Evolutionary conservation across 2,797 vertebrate genomes (phyloP).

Genomic region (Phrynocephalus vlangalii): DNA sequence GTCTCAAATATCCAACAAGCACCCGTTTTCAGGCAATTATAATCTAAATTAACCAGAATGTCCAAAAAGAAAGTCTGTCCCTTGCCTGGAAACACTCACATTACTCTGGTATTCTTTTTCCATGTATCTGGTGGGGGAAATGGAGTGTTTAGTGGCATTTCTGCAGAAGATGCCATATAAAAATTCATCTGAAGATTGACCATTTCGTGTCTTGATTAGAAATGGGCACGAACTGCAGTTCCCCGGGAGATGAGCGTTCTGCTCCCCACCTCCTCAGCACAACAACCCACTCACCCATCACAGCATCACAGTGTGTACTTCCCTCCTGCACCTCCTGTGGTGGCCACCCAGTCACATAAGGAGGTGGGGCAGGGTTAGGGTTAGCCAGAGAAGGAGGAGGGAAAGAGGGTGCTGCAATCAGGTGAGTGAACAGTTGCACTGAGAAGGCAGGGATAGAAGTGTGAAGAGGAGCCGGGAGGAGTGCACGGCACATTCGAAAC

Average conservation of each 20-base stretch:
- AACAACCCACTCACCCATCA: not conserved
- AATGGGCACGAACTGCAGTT: too few species aligned
- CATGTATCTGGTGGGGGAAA: not conserved
- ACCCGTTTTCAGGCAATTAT: not conserved
- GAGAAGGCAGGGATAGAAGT: too few species aligned
- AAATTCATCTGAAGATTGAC: not conserved
- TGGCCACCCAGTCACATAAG: too few species aligned
- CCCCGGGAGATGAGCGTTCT: too few species aligned
- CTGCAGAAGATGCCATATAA: not conserved
- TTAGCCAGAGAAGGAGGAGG: too few species aligned
- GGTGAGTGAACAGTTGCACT: too few species aligned
- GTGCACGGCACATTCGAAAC: too few species aligned
- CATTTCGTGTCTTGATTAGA: not conserved
- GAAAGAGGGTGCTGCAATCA: too few species aligned
- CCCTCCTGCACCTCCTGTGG: too few species aligned
- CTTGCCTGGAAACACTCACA: not conserved
- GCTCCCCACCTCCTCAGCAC: not conserved
- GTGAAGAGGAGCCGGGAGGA: too few species aligned
- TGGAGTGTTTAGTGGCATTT: not conserved
- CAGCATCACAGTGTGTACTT: too few species aligned
- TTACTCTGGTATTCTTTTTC: not conserved
- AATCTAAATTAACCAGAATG: not conserved
- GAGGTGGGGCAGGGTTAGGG: too few species aligned
- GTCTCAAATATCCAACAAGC: not conserved
- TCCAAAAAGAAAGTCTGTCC: not conserved